Evolutionary conservation across 2,113 vertebrate genomes (phyloP).

Genomic region (Sinocyclocheilus anshuiensis): DNA sequence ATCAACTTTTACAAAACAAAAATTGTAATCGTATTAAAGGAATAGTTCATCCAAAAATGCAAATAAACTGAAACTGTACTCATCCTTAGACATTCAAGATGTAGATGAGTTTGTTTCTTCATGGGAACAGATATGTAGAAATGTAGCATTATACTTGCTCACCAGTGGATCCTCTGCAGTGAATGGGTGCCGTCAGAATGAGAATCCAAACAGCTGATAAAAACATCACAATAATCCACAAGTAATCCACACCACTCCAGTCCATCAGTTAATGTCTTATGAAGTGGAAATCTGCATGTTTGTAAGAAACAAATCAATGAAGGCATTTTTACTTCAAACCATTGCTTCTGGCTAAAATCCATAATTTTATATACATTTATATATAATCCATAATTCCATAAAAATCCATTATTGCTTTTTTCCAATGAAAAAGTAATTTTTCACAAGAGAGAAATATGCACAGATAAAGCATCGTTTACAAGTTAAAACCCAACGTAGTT

Average conservation of each 20-base stretch:
- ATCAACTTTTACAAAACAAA: not conserved
- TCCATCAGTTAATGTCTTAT: not conserved
- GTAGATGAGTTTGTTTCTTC: not conserved
- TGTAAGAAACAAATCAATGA: not conserved
- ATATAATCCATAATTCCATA: too few species aligned
- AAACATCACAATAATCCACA: not conserved
- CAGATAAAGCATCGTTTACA: too few species aligned
- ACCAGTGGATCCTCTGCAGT: not conserved
- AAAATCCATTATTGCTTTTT: not conserved
- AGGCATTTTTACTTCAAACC: not conserved
- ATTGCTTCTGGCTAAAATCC: not conserved
- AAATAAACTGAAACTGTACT: too few species aligned
- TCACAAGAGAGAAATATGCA: not conserved
- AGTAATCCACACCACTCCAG: too few species aligned
- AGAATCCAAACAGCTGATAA: not conserved
- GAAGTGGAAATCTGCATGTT: not conserved
- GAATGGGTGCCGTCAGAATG: not conserved
- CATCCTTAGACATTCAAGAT: too few species aligned
- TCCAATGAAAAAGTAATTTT: not conserved
- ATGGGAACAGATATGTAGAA: not conserved
- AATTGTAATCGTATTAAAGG: not conserved
- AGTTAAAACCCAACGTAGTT: not conserved
- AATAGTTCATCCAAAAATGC: not conserved
- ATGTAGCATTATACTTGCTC: not conserved
- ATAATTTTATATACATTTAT: not conserved